Conservation (phyloP, 2,113 vertebrate genomes). For the Proteles cristata region DNA sequence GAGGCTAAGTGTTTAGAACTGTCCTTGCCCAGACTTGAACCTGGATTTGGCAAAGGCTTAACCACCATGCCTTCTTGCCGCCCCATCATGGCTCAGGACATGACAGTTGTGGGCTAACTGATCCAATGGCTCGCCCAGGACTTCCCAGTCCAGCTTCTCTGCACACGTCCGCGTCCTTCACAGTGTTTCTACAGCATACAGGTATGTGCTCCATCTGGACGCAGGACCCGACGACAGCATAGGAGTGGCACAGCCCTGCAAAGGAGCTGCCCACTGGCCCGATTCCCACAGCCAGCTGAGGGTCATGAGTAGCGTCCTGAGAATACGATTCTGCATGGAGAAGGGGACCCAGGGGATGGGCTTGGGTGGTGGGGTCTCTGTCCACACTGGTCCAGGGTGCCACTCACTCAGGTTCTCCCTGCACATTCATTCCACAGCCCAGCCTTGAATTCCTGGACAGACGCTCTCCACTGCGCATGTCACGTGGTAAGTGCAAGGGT, state of each 20-base stretch:
- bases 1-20: neutral
- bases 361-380: neutral
- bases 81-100: neutral
- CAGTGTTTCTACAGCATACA: neutral
- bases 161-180: neutral
- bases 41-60: neutral
- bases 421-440: neutral
- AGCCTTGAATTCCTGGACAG: neutral
- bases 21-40: neutral
- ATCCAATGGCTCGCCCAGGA: neutral
- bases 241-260: neutral
- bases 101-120: neutral
- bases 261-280: neutral
- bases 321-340: neutral
- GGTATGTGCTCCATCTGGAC: neutral
- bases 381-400: neutral
- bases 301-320: neutral
- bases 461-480: too few species aligned
- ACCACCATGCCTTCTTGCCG: neutral
- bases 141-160: neutral
- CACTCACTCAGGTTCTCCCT: neutral
- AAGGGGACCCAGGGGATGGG: neutral
- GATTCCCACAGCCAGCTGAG: neutral
- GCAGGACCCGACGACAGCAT: neutral
- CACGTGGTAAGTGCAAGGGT: accelerated